phyloP scores from a whole-genome alignment of 53 echinoderm and acorn worm species.

The Holothuria scabra region DNA sequence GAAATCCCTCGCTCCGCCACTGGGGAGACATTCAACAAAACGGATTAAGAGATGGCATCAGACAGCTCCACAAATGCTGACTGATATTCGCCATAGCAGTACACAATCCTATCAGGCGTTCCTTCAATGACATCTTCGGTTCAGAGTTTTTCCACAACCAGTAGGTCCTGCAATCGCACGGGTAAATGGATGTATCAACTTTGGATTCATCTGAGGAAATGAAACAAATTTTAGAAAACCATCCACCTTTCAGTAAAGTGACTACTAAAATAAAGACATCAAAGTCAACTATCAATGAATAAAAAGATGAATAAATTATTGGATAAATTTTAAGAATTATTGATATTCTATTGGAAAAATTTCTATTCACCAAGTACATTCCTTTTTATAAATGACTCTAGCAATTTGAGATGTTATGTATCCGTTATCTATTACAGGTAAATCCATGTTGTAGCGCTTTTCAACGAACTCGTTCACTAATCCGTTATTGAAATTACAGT shows the following conservation, averaged over 20 bases:
- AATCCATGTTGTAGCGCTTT: slow-evolving; percentile 48
- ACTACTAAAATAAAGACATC: not conserved
- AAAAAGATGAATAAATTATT: too few relatives aligned
- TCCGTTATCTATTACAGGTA: slow-evolving; percentile 52
- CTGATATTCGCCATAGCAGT: slow-evolving; percentile 87
- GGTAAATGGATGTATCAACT: slow-evolving; percentile 36
- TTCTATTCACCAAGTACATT: slow-evolving; percentile 6
- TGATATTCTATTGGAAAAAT: too few relatives aligned
- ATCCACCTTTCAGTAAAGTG: slow-evolving; percentile 4
- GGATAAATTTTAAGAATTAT: too few relatives aligned
- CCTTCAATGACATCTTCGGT: slow-evolving; percentile 58
- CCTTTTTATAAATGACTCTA: slow-evolving; percentile 23
- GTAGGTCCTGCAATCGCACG: slow-evolving; percentile 62
- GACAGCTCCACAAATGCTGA: slow-evolving; percentile 65
- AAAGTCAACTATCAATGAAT: too few relatives aligned
- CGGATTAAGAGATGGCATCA: slow-evolving; percentile 52
- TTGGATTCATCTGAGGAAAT: slow-evolving; percentile 44
- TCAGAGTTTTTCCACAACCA: slow-evolving; percentile 66
- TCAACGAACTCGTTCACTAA: slow-evolving; percentile 55
- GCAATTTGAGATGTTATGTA: slow-evolving; percentile 33
- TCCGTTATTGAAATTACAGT: slow-evolving; percentile 54
- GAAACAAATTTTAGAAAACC: not conserved
- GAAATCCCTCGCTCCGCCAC: too few relatives aligned
- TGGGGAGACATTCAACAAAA: slow-evolving; percentile 80
- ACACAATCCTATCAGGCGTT: slow-evolving; percentile 65